Evolutionary conservation across 2,797 vertebrate species (phyloP).

Genomic region (Cuculus canorus): DNA sequence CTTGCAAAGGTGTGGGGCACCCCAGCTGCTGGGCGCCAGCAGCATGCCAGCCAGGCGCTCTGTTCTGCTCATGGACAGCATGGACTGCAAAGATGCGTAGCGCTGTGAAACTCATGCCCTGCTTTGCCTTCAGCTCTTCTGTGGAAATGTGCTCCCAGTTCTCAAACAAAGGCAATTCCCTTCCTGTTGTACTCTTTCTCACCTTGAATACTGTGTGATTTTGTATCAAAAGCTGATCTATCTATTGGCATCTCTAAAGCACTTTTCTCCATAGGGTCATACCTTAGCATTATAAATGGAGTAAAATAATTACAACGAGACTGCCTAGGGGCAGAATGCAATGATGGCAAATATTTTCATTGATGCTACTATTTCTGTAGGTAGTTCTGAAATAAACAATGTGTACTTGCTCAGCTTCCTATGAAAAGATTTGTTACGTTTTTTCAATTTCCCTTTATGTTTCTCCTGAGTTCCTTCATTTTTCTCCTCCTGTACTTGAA

Average conservation of each 20-base stretch:
- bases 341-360: neutral
- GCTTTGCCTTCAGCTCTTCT: neutral
- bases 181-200: neutral
- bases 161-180: neutral
- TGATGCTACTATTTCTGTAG: neutral
- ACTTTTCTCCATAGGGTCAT: neutral
- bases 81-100: rapidly evolving
- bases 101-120: rapidly evolving
- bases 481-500: neutral
- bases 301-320: neutral
- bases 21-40: neutral
- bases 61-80: neutral
- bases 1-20: neutral
- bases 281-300: neutral
- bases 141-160: neutral
- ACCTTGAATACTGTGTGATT: neutral
- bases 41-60: neutral
- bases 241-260: neutral
- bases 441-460: neutral
- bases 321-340: neutral
- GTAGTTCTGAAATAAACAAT: neutral
- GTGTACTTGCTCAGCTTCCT: neutral
- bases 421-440: neutral
- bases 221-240: neutral
- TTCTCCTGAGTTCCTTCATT: neutral